Percentiles rank a stretch among this genome's conserved stretches.
phyloP scores from a whole-genome alignment of 1,140 invertebrate genomes.

The Drosophila sucinea region DNA sequence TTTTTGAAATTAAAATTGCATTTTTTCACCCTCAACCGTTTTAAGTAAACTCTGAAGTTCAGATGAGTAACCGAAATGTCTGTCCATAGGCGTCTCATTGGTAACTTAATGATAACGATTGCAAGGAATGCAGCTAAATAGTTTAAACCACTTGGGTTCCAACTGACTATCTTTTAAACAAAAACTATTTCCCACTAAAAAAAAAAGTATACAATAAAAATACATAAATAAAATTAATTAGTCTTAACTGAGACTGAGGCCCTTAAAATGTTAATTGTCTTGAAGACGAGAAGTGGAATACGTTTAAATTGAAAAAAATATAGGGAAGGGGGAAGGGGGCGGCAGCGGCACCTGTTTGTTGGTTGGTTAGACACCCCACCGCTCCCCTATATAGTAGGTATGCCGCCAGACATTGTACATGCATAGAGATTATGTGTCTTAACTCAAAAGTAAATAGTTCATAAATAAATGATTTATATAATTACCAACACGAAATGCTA shows the following conservation, averaged over 20 bases:
- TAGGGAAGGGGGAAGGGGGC: no score
- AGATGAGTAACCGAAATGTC: no score
- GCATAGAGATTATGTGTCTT: conserved; percentile 39
- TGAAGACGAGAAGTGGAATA: background rate
- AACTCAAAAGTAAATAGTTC: conserved; percentile 70
- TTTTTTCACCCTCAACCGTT: no score
- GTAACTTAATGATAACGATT: no score
- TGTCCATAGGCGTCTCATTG: no score
- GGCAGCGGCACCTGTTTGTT: background rate
- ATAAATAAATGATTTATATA: conserved; percentile 68
- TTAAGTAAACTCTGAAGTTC: no score
- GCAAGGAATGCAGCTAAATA: no score
- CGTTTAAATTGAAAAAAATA: background rate
- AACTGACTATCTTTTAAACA: no score
- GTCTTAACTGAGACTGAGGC: background rate
- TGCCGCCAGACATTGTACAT: background rate
- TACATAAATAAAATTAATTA: background rate
- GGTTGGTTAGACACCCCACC: background rate
- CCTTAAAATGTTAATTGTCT: background rate
- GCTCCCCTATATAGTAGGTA: background rate
- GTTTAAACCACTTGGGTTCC: no score
- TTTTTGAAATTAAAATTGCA: no score
- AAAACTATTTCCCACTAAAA: no score
- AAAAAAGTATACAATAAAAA: no score
- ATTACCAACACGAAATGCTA: conserved; percentile 51